Base-by-base conservation (phyloP, 2,888 invertebrate species). In the Lapara coniferarum region DNA sequence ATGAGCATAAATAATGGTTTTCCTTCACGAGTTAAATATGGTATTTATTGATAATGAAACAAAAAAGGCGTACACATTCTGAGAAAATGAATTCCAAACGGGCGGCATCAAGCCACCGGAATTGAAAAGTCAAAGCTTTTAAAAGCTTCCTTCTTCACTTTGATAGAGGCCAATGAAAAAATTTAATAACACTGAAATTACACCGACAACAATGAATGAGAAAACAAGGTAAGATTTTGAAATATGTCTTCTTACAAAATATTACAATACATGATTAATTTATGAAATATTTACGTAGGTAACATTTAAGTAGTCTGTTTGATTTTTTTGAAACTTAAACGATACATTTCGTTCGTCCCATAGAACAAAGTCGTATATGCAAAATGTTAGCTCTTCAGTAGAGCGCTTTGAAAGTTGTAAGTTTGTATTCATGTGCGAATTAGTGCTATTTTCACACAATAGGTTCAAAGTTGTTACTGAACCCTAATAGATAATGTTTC, bases 161-260 rank as follows among this genome's bases (percentile, higher is more conserved):
- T 71, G 82, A 77, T 85, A 88, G 89, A 89, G 89, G 88, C 81
- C 78, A 81, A 79, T 80, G 84, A 80, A 85, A 89, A 89, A 85
- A 81, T 63, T 63, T 63, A 63, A 63, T 25, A 12, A 5, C 16
- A 49, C 19, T 49, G 19, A 19, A 63, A 12, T 46, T 13, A 19
- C 16, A 49, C 0, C 2, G 19, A 46, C 16, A 49, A 49, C 19
- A 63, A n/a, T 10, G 16, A 0, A 49, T 5, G 52, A 52, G 52
- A 44, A 58, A 14, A 8, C 10, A 37, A 14, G 13, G 14, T 14
- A 37, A 14, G 10, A 55, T 16, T 16, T 53, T n/a, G 12, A 52
- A 19, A 55, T 16, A 16, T 16, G 3, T 30, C 19, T 25, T 51
- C 51, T 51, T 51, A 51, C 12, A 6, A 12, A 37, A 37, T 7